Percentiles rank a stretch among this genome's conserved stretches.
Evolutionary conservation across 2,888 invertebrate genomes (phyloP).

Genomic region (Caenorhabditis sp.): DNA sequence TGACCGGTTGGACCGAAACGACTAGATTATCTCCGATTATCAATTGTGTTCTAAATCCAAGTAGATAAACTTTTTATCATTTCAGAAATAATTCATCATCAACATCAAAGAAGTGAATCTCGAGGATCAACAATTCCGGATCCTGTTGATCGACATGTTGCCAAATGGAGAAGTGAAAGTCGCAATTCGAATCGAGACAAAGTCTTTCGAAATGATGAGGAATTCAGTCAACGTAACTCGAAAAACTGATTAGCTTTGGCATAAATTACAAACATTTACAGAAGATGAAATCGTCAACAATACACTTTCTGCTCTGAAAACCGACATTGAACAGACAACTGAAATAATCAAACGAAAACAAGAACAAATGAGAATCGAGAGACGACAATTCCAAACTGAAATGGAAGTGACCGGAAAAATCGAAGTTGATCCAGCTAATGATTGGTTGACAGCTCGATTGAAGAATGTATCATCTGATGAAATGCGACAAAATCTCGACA

Average conservation of each 20-base stretch:
- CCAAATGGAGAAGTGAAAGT: conserved; percentile 48
- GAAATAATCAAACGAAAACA: conserved; percentile 65
- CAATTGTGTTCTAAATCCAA: no score
- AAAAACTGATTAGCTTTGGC: neutral
- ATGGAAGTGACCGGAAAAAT: conserved; percentile 68
- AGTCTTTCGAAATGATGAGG: conserved; percentile 50
- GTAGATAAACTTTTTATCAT: no score
- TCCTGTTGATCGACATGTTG: conserved; percentile 49
- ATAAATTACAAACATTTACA: conserved; percentile 17
- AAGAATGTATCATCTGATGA: conserved; percentile 66
- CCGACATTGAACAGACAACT: conserved; percentile 68
- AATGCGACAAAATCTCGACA: conserved; percentile 61
- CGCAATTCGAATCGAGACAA: conserved; percentile 41
- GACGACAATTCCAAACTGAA: conserved; percentile 66
- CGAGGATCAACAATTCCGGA: conserved; percentile 55
- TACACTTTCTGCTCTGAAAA: conserved; percentile 62
- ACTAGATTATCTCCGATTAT: no score
- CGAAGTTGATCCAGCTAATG: conserved; percentile 62
- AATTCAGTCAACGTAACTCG: conserved; percentile 42
- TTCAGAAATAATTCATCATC: neutral
- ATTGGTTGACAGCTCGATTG: conserved; percentile 64
- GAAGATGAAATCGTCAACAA: conserved; percentile 64
- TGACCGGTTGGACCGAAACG: no score
- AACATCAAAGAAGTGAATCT: conserved; percentile 43
- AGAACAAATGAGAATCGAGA: conserved; percentile 60